These are phyloP conservation scores for Lipophrys pholis DNA, from an alignment of 2,113 vertebrate species.

Conservation along the genomic window DNA sequence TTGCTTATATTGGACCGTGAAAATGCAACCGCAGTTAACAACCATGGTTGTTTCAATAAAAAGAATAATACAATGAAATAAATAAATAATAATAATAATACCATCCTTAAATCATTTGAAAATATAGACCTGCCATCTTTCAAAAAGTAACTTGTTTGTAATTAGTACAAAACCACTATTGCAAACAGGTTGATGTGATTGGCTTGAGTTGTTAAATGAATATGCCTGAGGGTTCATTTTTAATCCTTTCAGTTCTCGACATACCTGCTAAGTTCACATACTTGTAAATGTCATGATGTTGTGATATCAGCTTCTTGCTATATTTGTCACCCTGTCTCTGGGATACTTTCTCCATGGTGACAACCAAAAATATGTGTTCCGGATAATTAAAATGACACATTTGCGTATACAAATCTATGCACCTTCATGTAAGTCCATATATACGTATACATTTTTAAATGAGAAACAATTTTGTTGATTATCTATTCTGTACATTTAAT, in stretches of 20 bases:
- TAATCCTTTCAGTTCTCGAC: conserved; percentile 16
- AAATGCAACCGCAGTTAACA: conserved; percentile 2
- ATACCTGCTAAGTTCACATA: conserved; percentile 8
- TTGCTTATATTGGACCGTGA: not conserved
- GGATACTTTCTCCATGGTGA: conserved; percentile 35
- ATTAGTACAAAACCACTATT: not conserved
- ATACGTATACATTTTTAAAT: no score
- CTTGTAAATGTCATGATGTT: conserved; percentile 30
- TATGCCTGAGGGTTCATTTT: conserved; percentile 1
- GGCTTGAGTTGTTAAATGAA: not conserved
- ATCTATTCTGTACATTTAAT: not conserved
- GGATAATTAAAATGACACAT: conserved; percentile 11
- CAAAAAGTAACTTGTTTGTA: not conserved
- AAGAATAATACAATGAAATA: no score
- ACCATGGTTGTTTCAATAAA: no score
- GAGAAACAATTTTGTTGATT: no score
- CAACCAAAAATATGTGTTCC: conserved; percentile 9
- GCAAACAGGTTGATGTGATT: not conserved
- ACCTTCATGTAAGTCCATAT: no score
- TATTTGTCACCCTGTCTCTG: not conserved
- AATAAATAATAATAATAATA: no score
- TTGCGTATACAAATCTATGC: not conserved
- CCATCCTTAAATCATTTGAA: no score
- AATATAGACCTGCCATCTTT: not conserved
- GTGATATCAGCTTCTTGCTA: conserved; percentile 35